phyloP scores from a whole-genome alignment of 2,113 vertebrate genomes.

The Thamnophis sirtalis region DNA sequence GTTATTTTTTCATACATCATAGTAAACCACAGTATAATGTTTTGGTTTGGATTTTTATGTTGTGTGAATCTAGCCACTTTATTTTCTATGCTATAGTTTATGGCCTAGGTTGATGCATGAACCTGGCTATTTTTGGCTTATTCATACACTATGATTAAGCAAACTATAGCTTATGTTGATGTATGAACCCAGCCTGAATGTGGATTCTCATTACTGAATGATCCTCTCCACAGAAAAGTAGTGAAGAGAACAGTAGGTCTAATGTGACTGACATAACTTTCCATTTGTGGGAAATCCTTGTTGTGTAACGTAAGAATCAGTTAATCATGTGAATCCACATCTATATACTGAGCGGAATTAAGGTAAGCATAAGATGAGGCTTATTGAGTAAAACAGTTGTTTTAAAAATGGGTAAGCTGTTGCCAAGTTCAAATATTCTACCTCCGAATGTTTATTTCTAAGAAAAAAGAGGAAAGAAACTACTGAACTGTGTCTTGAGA shows the following conservation, averaged over 20 bases:
- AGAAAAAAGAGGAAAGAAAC: slow-evolving; percentile 28
- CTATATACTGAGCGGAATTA: neutral
- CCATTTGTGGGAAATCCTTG: neutral
- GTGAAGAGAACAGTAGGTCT: neutral
- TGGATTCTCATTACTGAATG: neutral
- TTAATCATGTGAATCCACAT: neutral
- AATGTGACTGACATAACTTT: neutral
- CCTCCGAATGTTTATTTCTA: slow-evolving; percentile 12
- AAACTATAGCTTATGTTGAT: neutral
- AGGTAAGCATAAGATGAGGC: neutral
- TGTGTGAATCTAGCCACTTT: neutral
- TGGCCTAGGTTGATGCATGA: neutral
- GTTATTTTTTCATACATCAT: neutral
- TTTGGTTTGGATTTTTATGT: neutral
- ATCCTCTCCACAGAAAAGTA: neutral
- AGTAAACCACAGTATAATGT: neutral
- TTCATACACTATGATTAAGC: neutral
- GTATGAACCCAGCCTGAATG: neutral
- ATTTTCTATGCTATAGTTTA: neutral
- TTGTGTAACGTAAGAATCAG: neutral
- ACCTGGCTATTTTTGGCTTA: neutral
- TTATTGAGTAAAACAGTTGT: slow-evolving; percentile 36
- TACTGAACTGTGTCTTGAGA: slow-evolving; percentile 31
- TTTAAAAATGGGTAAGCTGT: slow-evolving; percentile 32
- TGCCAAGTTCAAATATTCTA: slow-evolving; percentile 36